Evolutionary conservation across 2,888 invertebrate species (phyloP).

Genomic region (Ophraella communa): DNA sequence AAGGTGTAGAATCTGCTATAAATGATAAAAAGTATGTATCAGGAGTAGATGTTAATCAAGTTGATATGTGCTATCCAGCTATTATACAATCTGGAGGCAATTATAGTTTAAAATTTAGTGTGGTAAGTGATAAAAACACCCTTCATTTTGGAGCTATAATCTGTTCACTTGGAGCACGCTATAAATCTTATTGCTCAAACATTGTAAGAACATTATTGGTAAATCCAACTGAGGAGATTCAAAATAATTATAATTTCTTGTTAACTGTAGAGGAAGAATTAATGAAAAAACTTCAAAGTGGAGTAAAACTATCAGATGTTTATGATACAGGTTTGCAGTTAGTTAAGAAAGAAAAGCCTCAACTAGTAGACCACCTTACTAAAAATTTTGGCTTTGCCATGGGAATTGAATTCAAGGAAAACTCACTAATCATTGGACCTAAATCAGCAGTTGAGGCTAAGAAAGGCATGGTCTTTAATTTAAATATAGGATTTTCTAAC

Average conservation of each 20-base stretch:
- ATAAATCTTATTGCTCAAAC: conserved; percentile 98
- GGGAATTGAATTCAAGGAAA: conserved; percentile 98
- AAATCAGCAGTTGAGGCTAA: conserved; percentile 81
- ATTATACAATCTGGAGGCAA: conserved; percentile 97
- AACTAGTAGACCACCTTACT: conserved; percentile 86
- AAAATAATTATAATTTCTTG: conserved; percentile 92
- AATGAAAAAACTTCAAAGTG: conserved; percentile 81
- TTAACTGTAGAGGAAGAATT: conserved; percentile 90
- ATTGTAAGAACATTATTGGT: conserved; percentile 95
- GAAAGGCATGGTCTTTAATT: conserved; percentile 96
- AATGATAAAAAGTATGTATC: conserved; percentile 96
- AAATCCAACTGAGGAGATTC: conserved; percentile 81
- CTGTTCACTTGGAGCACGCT: conserved; percentile 92
- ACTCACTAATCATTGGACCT: conserved; percentile 88
- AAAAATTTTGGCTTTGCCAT: conserved; percentile 97
- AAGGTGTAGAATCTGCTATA: conserved; percentile 92
- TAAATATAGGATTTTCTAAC: conserved; percentile 90
- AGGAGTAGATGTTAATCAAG: conserved; percentile 84
- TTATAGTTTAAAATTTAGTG: conserved; percentile 93
- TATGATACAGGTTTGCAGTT: conserved; percentile 83
- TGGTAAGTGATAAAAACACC: conserved; percentile 90
- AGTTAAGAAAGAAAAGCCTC: conserved; percentile 87
- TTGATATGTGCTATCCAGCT: conserved; percentile 98
- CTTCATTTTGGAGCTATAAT: conserved; percentile 96
- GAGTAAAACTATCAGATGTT: conserved; percentile 82